Evolutionary conservation across 1,140 invertebrate species (phyloP), one percentile per base, ranked within the genome.

Genomic region (Drosophila burlai): DNA sequence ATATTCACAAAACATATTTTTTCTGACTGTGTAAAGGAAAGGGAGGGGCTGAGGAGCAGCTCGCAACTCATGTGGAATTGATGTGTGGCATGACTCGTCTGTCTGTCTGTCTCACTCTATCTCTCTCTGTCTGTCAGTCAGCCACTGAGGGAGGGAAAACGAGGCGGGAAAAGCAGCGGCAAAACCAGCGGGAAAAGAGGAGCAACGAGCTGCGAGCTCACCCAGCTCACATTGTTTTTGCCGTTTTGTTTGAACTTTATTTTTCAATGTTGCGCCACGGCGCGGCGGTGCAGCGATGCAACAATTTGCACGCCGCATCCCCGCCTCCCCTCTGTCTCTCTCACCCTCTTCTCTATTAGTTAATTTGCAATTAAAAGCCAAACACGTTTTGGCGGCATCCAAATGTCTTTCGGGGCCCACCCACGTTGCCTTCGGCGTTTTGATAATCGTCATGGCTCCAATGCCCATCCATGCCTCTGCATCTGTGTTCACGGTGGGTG

Each of bases 361-460:
- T 84, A 89, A 90, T 90, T 89, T 89, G 85, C 85, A 89, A 89
- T 89, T 89, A 89, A 89, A 89, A 90, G 83, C 85, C 78, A 89
- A 89, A 85, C 85, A 89, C 85, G 85, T 89, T 85, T 85, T 68
- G 43, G 62, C 47, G 68, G 76, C 76, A 74, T 66, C 61, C 57
- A 59, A 55, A 59, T 78, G 64, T 58, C 71, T 76, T 65, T 78
- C 26, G 38, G 31, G 49, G 84, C 85, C 84, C 84, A 89, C 84
- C 84, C 85, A 89, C 84, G 60, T 46, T 49, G 83, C 74, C 75
- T 61, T 59, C 71, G 84, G 80, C 81, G 85, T 89, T 69, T 77
- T 67, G 68, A 80, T 80, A 66, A 62, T 64, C 74, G 74, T 50
- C 42, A 36, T 45, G 24, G 26, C 74, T 38, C 67, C 62, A 63